phyloP scores from a whole-genome alignment of 1,140 invertebrate species.

The Euura saliciscinereae region DNA sequence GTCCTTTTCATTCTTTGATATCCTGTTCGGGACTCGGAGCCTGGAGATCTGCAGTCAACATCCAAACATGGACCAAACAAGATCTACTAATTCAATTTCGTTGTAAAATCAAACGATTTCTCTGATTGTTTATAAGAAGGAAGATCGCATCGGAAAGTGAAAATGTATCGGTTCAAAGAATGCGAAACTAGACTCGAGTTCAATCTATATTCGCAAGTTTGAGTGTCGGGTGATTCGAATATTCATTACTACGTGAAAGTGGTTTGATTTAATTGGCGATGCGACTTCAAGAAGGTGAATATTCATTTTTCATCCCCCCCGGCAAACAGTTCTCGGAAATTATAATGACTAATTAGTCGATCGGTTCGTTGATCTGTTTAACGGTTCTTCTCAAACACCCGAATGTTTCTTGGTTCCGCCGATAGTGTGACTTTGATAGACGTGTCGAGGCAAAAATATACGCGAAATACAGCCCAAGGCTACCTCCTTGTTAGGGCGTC shows the following conservation, averaged over 20 bases:
- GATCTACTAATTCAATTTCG: conserved; percentile 11
- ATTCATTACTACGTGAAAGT: too few species aligned
- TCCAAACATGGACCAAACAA: conserved; percentile 55
- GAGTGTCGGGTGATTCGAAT: too few species aligned
- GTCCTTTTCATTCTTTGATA: conserved; percentile 60
- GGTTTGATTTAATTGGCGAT: background rate
- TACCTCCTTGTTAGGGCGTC: conserved; percentile 58
- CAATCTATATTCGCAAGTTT: too few species aligned
- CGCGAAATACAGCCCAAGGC: conserved; percentile 45
- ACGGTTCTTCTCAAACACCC: background rate
- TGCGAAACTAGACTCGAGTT: background rate
- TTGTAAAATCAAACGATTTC: background rate
- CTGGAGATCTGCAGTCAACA: conserved; percentile 48
- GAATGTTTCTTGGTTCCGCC: background rate
- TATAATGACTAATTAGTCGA: background rate
- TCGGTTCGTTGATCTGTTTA: conserved; percentile 1
- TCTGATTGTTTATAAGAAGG: background rate
- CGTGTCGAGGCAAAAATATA: background rate
- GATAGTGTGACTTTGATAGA: conserved; percentile 5
- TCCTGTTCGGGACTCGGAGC: conserved; percentile 41
- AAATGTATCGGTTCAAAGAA: background rate
- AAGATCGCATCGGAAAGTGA: background rate
- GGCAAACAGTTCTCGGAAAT: background rate
- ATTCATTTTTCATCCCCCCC: background rate
- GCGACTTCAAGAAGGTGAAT: background rate